Conservation (phyloP, 2,888 invertebrate species). For the Drosophila algonquin region DNA sequence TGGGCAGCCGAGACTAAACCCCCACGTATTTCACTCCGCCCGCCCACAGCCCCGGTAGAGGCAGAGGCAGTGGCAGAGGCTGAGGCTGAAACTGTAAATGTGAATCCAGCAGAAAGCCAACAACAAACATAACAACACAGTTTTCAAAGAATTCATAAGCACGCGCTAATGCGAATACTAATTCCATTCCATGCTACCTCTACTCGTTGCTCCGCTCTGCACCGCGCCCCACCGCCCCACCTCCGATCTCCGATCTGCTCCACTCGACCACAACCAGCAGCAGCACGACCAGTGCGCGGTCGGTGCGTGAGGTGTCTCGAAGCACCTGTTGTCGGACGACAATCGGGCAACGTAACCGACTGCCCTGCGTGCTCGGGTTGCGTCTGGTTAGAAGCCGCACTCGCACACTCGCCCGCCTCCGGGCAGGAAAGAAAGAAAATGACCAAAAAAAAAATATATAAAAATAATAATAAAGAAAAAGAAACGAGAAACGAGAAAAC, state of each 20-base stretch:
- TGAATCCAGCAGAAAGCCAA: conserved; percentile 11
- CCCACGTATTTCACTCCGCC: conserved; percentile 29
- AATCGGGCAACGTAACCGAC: conserved; percentile 58
- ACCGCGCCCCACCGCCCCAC: neutral
- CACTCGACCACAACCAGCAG: conserved; percentile 32
- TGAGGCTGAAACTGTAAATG: conserved; percentile 31
- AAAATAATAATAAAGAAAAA: conserved; percentile 22
- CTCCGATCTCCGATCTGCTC: conserved; percentile 3
- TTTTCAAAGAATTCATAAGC: conserved; percentile 72
- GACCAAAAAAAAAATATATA: conserved; percentile 22
- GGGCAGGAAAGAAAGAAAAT: conserved; percentile 59
- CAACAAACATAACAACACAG: conserved; percentile 4
- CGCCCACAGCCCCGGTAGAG: conserved; percentile 31
- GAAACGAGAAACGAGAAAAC: conserved; percentile 27
- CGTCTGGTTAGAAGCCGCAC: conserved; percentile 60
- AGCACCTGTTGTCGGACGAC: conserved; percentile 64
- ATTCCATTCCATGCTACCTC: neutral
- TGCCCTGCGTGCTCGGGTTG: conserved; percentile 49
- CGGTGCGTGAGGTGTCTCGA: conserved; percentile 37
- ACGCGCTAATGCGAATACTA: conserved; percentile 57
- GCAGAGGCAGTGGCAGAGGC: neutral
- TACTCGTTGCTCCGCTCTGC: conserved; percentile 6
- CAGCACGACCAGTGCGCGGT: conserved; percentile 13
- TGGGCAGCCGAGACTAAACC: conserved; percentile 4
- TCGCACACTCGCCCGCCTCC: conserved; percentile 35